Percentiles rank a stretch among this genome's conserved stretches.
Evolutionary conservation across 2,113 vertebrate species (phyloP).

Genomic region (Nyctibius bracteatus): DNA sequence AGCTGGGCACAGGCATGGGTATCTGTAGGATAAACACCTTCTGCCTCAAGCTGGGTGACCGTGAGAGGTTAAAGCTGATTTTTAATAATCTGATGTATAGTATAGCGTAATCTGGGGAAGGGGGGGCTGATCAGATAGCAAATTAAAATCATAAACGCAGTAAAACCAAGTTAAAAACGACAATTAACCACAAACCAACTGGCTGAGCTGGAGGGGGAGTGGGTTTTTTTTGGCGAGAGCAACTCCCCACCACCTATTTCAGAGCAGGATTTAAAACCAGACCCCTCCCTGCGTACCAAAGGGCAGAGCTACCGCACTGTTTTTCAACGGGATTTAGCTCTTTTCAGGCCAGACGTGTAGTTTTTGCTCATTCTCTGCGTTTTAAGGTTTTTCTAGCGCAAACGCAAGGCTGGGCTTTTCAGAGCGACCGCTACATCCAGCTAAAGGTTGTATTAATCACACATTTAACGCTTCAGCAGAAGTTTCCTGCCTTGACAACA

Average conservation of each 20-base stretch:
- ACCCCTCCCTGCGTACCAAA: fast-evolving
- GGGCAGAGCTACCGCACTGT: background rate
- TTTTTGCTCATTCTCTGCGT: background rate
- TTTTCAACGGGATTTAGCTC: background rate
- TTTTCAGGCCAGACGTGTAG: fast-evolving
- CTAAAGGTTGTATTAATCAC: background rate
- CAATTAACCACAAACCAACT: background rate
- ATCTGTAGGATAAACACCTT: background rate
- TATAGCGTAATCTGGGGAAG: background rate
- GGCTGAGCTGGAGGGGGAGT: background rate
- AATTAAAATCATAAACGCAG: fast-evolving
- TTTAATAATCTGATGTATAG: background rate
- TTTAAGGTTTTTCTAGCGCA: background rate
- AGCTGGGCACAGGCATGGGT: no score
- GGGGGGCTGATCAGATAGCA: no score
- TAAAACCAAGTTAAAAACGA: background rate
- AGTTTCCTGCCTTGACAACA: background rate
- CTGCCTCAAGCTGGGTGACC: background rate
- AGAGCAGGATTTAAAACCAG: background rate
- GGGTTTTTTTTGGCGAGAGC: background rate
- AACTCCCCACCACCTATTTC: background rate
- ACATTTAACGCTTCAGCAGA: background rate
- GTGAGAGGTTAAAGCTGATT: background rate
- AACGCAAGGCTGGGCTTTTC: background rate
- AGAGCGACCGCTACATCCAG: background rate